These are phyloP conservation scores for Erynnis tages DNA, from an alignment of 2,888 invertebrate genomes.

Conservation along the genomic window DNA sequence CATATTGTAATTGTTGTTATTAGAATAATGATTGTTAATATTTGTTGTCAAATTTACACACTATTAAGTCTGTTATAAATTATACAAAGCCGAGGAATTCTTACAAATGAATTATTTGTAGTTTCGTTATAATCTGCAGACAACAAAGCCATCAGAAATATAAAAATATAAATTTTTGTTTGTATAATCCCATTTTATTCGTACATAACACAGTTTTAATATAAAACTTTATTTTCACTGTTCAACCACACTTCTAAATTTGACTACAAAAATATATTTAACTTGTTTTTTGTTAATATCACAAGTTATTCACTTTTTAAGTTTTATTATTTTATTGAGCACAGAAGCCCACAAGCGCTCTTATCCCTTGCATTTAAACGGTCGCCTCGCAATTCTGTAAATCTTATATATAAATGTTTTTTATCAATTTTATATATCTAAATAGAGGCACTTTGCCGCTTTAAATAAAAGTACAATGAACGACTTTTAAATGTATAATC, in stretches of 20 bases:
- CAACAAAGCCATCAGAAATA: neutral
- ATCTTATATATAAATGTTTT: slow-evolving; percentile 62
- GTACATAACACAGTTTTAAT: too few species aligned
- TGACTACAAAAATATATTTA: neutral
- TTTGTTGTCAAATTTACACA: slow-evolving; percentile 14
- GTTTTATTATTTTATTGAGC: slow-evolving; percentile 22
- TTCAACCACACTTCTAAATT: neutral
- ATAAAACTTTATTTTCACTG: too few species aligned
- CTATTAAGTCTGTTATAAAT: slow-evolving; percentile 12
- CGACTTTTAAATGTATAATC: slow-evolving; percentile 65
- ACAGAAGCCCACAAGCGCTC: slow-evolving; percentile 30
- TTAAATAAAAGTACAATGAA: slow-evolving; percentile 76
- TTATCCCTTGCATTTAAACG: slow-evolving; percentile 45
- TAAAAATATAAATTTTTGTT: neutral
- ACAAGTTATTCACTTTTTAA: slow-evolving; percentile 4
- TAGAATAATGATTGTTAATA: slow-evolving; percentile 14
- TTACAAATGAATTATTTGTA: neutral
- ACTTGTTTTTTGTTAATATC: slow-evolving; percentile 1
- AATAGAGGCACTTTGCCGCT: slow-evolving; percentile 66
- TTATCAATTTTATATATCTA: slow-evolving; percentile 73
- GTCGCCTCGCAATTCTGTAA: slow-evolving; percentile 58
- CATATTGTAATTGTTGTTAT: slow-evolving; percentile 8
- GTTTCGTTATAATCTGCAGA: too few species aligned
- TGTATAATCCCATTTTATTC: too few species aligned
- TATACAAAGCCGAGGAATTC: neutral